Evolutionary conservation across 2,113 vertebrate genomes (phyloP).

Genomic region (Brachypteracias leptosomus): DNA sequence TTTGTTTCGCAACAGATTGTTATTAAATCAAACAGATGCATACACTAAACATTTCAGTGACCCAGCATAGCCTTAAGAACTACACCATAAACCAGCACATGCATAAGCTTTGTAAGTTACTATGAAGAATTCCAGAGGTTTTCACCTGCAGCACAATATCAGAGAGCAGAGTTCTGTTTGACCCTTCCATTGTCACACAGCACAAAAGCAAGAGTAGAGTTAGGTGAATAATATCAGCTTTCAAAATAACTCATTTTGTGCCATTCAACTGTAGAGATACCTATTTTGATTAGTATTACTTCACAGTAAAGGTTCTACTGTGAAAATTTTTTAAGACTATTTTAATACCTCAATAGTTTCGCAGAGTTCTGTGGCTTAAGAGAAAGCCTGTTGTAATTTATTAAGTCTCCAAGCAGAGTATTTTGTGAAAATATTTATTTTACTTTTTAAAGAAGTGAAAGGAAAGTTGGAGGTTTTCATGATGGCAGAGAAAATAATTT

Average conservation of each 20-base stretch:
- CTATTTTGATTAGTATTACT: background rate
- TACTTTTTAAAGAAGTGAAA: background rate
- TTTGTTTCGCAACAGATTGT: conserved; percentile 10
- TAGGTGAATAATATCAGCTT: background rate
- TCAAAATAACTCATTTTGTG: background rate
- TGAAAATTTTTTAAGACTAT: background rate
- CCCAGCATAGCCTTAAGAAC: background rate
- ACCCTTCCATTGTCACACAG: background rate
- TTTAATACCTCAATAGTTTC: background rate
- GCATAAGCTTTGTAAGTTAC: background rate
- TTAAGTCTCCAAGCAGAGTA: background rate
- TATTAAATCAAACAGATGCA: conserved; percentile 24
- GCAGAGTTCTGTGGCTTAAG: background rate
- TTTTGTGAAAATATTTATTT: background rate
- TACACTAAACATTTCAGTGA: conserved; percentile 2
- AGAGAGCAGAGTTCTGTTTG: background rate
- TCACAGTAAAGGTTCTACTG: background rate
- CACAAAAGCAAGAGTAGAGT: background rate
- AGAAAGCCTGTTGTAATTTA: background rate
- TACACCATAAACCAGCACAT: background rate
- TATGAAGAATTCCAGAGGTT: background rate
- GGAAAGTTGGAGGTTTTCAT: background rate
- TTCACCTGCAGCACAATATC: background rate
- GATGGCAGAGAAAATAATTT: background rate
- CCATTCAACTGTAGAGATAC: background rate